These are phyloP conservation scores for Kryptopterus vitreolus DNA, from an alignment of 2,797 vertebrate species.

Conservation along the genomic window DNA sequence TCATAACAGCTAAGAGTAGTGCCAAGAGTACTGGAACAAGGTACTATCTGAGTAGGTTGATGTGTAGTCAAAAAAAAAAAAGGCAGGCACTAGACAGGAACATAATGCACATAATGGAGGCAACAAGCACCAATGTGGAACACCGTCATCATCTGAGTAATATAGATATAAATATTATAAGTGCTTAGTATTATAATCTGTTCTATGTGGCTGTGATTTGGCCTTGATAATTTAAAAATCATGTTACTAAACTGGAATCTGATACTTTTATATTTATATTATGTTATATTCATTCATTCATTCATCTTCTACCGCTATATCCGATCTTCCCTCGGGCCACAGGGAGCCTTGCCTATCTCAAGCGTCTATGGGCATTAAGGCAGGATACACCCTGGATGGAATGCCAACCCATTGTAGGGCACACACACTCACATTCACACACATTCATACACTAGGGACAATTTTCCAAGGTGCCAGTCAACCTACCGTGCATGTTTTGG, in stretches of 20 bases:
- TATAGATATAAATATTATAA: not conserved
- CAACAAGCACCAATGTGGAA: not conserved
- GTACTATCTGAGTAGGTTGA: not conserved
- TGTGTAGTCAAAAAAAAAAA: not conserved
- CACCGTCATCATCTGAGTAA: not conserved
- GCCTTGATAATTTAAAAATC: not conserved
- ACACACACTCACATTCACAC: too few species aligned
- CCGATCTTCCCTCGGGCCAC: too few species aligned
- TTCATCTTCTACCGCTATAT: too few species aligned
- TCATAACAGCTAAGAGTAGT: not conserved
- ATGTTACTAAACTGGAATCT: not conserved
- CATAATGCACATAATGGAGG: not conserved
- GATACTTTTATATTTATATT: not conserved
- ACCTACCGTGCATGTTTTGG: too few species aligned
- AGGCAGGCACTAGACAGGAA: not conserved
- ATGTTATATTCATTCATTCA: too few species aligned
- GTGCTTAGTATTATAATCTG: not conserved
- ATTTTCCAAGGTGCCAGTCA: too few species aligned
- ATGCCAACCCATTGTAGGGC: too few species aligned
- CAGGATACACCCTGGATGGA: too few species aligned
- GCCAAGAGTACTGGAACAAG: not conserved
- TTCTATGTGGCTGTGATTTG: not conserved
- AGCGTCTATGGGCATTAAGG: too few species aligned
- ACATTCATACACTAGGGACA: too few species aligned
- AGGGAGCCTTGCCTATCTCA: too few species aligned